Evolutionary conservation across 1,140 invertebrate genomes (phyloP).

Genomic region (Zaprionus taronus): DNA sequence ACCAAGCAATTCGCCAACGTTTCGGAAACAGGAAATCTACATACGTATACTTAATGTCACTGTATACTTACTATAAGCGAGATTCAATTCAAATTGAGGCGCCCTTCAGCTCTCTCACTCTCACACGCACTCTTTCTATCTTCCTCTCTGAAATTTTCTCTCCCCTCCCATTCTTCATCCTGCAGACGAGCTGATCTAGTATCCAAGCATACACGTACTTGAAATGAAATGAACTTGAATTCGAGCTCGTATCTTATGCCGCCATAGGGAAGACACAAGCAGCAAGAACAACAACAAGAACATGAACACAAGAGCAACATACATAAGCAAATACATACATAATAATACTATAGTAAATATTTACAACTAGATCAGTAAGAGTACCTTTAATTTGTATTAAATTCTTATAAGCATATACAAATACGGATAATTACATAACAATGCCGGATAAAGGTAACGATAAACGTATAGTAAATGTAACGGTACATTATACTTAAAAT

Average conservation of each 20-base stretch:
- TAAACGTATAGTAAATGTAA: slow-evolving; percentile 29
- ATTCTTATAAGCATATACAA: slow-evolving; percentile 55
- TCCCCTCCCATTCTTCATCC: neutral
- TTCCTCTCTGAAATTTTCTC: neutral
- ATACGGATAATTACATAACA: slow-evolving; percentile 30
- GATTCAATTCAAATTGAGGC: neutral
- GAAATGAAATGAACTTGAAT: neutral
- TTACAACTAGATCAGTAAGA: slow-evolving; percentile 45
- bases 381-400: slow-evolving; percentile 48
- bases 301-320: slow-evolving; percentile 5
- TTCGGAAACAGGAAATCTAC: slow-evolving; percentile 10
- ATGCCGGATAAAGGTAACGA: slow-evolving; percentile 3
- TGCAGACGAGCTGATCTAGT: slow-evolving; percentile 6
- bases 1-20: slow-evolving; percentile 19
- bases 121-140: slow-evolving; percentile 10
- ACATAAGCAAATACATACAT: slow-evolving; percentile 26
- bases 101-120: slow-evolving; percentile 5
- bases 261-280: slow-evolving; percentile 30
- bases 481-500: slow-evolving; percentile 28
- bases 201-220: neutral
- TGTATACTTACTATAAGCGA: neutral
- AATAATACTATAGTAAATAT: slow-evolving; percentile 40
- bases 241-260: slow-evolving; percentile 14
- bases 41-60: slow-evolving; percentile 12
- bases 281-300: slow-evolving; percentile 24